phyloP scores from a whole-genome alignment of 2,113 vertebrate species.

The Petrocephalus microphthalmus region DNA sequence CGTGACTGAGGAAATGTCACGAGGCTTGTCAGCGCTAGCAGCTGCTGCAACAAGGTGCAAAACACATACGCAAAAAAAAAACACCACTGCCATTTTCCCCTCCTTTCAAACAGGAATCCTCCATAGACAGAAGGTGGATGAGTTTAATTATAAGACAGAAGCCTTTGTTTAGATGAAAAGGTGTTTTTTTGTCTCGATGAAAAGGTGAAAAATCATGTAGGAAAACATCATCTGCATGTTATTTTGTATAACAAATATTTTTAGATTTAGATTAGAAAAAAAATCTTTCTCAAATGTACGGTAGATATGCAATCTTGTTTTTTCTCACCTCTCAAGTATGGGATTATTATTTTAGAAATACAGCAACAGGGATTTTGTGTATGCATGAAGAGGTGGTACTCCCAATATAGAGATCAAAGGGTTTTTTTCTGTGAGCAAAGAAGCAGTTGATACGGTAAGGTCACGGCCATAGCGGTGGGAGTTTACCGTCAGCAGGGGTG shows the following conservation, averaged over 20 bases:
- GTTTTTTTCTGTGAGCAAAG: not conserved
- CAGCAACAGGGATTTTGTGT: not conserved
- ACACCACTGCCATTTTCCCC: too few relatives aligned
- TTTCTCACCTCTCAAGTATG: not conserved
- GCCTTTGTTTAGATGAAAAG: not conserved
- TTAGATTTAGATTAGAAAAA: not conserved
- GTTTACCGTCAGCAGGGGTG: not conserved
- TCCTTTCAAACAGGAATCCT: not conserved
- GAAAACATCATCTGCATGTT: not conserved
- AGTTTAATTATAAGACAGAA: not conserved
- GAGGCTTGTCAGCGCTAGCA: not conserved
- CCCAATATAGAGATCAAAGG: not conserved
- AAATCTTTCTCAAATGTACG: not conserved
- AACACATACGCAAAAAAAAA: not conserved
- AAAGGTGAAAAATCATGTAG: not conserved
- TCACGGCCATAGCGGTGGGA: not conserved
- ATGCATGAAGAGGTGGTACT: not conserved
- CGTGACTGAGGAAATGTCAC: constrained; percentile 8
- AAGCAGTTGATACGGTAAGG: not conserved
- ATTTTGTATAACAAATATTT: not conserved
- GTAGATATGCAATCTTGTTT: not conserved
- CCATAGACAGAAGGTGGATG: not conserved
- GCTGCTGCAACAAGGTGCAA: not conserved
- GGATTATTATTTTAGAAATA: not conserved
- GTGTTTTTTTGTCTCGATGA: not conserved